Conservation (phyloP, 2,797 vertebrate species). For the Parauchenoglanis punctatus region DNA sequence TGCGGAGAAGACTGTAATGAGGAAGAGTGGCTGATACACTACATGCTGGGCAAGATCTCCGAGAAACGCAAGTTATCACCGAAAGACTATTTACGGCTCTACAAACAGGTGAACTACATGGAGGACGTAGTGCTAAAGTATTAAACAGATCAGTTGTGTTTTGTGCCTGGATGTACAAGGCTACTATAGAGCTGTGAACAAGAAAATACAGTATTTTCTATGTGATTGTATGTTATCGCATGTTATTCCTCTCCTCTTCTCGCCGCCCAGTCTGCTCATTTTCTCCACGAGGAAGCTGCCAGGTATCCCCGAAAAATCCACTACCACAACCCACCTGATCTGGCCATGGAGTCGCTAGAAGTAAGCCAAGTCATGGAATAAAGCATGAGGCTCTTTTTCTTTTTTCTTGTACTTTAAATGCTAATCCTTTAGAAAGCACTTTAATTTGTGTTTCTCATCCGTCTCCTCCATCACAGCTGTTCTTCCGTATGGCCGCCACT, state of each 20-base stretch:
- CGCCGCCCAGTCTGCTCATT: slow-evolving; percentile 79
- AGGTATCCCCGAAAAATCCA: slow-evolving; percentile 97
- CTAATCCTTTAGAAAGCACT: not conserved
- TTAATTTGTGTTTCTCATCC: not conserved
- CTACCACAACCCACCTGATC: slow-evolving; percentile 96
- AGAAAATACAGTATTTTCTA: not conserved
- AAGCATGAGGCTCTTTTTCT: not conserved
- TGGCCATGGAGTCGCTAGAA: slow-evolving; percentile 98
- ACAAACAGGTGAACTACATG: slow-evolving; percentile 80
- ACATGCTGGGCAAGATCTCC: slow-evolving; percentile 97
- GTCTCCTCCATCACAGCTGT: slow-evolving; percentile 75
- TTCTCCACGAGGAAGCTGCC: slow-evolving; percentile 94
- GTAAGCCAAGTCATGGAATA: slow-evolving; percentile 70
- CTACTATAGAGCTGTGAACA: not conserved
- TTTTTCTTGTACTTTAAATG: not conserved
- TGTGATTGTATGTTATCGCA: not conserved
- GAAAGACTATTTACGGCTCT: slow-evolving; percentile 86
- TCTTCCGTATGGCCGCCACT: slow-evolving; percentile 92
- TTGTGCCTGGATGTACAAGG: not conserved
- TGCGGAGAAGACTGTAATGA: slow-evolving; percentile 94
- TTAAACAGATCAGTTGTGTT: no score
- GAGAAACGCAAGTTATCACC: slow-evolving; percentile 90
- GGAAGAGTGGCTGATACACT: slow-evolving; percentile 98
- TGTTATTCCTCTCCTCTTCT: not conserved
- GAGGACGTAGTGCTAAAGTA: not conserved